phyloP scores from a whole-genome alignment of 64 coral and sea anemone species.

The Montipora foliosa region DNA sequence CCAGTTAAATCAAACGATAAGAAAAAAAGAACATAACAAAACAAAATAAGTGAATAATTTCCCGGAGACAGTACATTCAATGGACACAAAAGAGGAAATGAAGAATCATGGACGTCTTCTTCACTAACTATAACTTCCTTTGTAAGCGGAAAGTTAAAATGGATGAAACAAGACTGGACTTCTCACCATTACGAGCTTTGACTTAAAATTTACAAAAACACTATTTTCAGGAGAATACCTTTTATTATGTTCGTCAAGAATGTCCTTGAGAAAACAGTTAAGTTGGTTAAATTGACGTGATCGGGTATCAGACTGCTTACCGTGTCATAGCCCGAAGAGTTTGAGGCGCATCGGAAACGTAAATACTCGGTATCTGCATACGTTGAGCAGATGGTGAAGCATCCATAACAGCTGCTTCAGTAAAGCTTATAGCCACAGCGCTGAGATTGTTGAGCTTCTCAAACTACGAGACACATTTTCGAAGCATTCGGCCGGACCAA shows the following conservation, averaged over 20 bases:
- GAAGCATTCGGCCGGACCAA: background rate
- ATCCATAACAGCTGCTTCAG: constrained; percentile 24
- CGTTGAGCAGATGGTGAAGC: background rate
- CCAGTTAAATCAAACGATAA: constrained; percentile 18
- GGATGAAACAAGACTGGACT: too few species aligned
- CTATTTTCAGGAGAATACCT: too few species aligned
- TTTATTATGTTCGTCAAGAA: too few species aligned
- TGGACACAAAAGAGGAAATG: background rate
- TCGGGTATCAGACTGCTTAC: background rate
- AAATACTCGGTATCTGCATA: constrained; percentile 39
- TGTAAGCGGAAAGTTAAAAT: too few species aligned
- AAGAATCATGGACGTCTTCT: background rate
- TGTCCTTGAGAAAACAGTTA: too few species aligned
- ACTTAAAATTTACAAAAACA: too few species aligned
- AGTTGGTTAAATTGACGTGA: background rate
- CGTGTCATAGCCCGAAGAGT: constrained; percentile 17
- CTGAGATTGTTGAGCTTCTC: background rate
- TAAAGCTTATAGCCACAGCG: constrained; percentile 1
- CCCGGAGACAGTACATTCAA: background rate
- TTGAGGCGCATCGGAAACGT: constrained; percentile 5
- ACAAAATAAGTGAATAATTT: background rate
- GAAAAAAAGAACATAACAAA: background rate
- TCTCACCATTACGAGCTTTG: too few species aligned
- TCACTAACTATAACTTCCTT: background rate
- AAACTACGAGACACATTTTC: background rate